phyloP scores from a whole-genome alignment of 2,888 invertebrate genomes.

The Melinaea menophilus region DNA sequence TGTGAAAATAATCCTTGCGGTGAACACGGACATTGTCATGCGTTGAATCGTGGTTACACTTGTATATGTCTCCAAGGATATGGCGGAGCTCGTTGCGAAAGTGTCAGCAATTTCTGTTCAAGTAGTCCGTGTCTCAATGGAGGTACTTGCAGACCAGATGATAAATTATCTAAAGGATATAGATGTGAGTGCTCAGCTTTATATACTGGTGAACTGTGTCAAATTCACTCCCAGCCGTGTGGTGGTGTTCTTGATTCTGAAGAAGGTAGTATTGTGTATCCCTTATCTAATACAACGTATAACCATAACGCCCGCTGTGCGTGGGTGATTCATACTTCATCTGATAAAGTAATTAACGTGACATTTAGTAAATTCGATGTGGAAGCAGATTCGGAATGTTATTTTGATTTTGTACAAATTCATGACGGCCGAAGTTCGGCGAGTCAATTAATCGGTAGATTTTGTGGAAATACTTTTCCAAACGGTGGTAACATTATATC shows the following conservation, averaged over 20 bases:
- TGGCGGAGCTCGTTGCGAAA: slow-evolving; percentile 81
- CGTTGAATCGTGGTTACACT: slow-evolving; percentile 59
- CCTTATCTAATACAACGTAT: slow-evolving; percentile 74
- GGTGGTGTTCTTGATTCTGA: slow-evolving; percentile 63
- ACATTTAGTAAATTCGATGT: slow-evolving; percentile 88
- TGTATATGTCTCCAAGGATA: slow-evolving; percentile 80
- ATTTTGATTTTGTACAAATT: slow-evolving; percentile 86
- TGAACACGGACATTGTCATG: slow-evolving; percentile 79
- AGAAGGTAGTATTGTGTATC: slow-evolving; percentile 83
- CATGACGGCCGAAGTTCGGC: slow-evolving; percentile 89
- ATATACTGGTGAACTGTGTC: slow-evolving; percentile 83
- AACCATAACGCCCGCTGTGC: slow-evolving; percentile 84
- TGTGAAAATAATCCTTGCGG: slow-evolving; percentile 77
- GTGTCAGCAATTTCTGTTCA: slow-evolving; percentile 78
- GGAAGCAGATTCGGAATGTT: slow-evolving; percentile 81
- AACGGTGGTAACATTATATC: slow-evolving; percentile 85
- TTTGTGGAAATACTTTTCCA: slow-evolving; percentile 85
- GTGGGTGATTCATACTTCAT: slow-evolving; percentile 85
- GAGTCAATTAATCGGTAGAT: slow-evolving; percentile 85
- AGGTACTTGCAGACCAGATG: slow-evolving; percentile 81
- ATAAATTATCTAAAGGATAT: slow-evolving; percentile 47
- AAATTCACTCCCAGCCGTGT: slow-evolving; percentile 66
- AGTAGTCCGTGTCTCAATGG: slow-evolving; percentile 89
- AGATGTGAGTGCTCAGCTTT: slow-evolving; percentile 82
- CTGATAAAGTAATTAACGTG: slow-evolving; percentile 85